Evolutionary conservation across 1,140 invertebrate genomes (phyloP), one percentile per base, ranked within the genome.

Genomic region (Lamellibrachia luymesi): DNA sequence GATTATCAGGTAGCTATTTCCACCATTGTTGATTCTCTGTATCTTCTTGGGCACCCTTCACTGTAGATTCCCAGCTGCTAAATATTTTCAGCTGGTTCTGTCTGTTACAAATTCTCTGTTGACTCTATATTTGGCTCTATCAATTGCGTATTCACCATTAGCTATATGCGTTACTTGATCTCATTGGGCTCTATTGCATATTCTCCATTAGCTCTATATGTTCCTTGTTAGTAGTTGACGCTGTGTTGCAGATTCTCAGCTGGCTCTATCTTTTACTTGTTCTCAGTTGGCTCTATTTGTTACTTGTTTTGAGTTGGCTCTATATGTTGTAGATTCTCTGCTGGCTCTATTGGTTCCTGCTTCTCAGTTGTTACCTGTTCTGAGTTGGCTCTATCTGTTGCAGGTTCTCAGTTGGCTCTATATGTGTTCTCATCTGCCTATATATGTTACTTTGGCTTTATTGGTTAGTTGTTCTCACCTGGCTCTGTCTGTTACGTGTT

Each of bases 311-410:
- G 38, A 38, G 38, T 38, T 56, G 52, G 52, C 52, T 56, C 52
- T 56, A 56, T 56, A 2, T 80, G 64, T 80, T 80, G 64, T 22
- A 80, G 64, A 80, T 80, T 80, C 17, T 17, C 64, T 22, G 7
- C 8, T 80, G 64, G 64, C 64, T 80, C 17, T 22, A 17, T 80
- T 22, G 13, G 64, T 80, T 80, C 2, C 95, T 97, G 97, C 97
- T 98, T 95, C 97, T 98, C 93, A 97, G 97, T 38, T 38, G 38
- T 38, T 38, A 38, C 38, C 38, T 38, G 38, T 38, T 38, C 38
- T 38, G 38, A 38, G 38, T 95, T 98, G 98, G 98, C 96, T 98
- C 92, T 98, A 98, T 80, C 97, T 98, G 95, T 38, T 38, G 38
- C 38, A 38, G 38, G 38, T 38, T 38, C 38, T 38, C 38, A 38